Conservation (phyloP, 2,888 invertebrate genomes). For the Muschampia staudingeri region DNA sequence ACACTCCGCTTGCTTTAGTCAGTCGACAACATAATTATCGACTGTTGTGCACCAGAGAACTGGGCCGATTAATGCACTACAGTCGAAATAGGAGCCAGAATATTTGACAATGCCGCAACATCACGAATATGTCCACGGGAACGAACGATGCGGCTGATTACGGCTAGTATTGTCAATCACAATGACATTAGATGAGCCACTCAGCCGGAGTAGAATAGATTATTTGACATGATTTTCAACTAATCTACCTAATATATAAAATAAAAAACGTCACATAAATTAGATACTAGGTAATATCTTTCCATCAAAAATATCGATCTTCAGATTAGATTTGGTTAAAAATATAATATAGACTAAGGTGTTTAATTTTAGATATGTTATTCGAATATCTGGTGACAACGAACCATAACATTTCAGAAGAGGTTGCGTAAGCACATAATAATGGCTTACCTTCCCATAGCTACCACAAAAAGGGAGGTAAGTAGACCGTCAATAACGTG, state of each 20-base stretch:
- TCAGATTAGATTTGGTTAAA: too few species aligned
- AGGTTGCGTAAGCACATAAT: too few species aligned
- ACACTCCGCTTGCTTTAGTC: constrained; percentile 84
- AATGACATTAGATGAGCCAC: constrained; percentile 46
- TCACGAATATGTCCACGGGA: constrained; percentile 38
- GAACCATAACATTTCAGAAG: too few species aligned
- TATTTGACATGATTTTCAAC: not conserved
- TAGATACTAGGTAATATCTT: too few species aligned
- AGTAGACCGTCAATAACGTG: too few species aligned
- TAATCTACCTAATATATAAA: not conserved
- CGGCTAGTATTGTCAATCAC: constrained; percentile 37
- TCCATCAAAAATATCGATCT: too few species aligned
- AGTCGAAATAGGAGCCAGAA: constrained; percentile 74
- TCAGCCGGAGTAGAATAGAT: constrained; percentile 34
- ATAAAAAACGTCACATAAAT: too few species aligned
- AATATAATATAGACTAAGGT: too few species aligned
- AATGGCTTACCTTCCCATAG: too few species aligned
- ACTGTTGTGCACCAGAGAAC: constrained; percentile 77
- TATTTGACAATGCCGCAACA: constrained; percentile 44
- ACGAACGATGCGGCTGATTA: constrained; percentile 39
- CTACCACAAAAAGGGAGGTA: too few species aligned
- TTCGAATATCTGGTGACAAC: too few species aligned
- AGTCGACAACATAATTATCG: constrained; percentile 89
- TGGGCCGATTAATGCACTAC: constrained; percentile 80
- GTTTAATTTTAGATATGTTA: not conserved